Conservation (phyloP, 2,888 invertebrate genomes). For the Drosophila meridionalis region DNA sequence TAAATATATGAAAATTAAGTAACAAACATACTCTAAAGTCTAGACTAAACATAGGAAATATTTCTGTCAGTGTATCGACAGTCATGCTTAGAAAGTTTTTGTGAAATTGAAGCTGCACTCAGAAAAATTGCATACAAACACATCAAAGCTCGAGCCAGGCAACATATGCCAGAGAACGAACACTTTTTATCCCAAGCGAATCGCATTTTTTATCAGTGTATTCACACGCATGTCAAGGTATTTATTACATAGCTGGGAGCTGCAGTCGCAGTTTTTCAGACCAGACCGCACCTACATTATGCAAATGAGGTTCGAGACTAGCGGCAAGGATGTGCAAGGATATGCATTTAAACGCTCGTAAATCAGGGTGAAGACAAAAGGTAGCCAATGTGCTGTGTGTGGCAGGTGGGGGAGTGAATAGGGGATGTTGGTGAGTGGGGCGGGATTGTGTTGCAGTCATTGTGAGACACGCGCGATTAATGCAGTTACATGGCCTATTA, state of each 20-base stretch:
- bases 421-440: not conserved
- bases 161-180: too few relatives aligned
- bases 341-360: constrained; percentile 72
- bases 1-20: too few relatives aligned
- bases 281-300: constrained; percentile 65
- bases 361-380: constrained; percentile 74
- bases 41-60: too few relatives aligned
- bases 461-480: constrained; percentile 60
- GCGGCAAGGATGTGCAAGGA: constrained; percentile 70
- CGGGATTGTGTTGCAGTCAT: constrained; percentile 15
- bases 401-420: not conserved
- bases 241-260: constrained; percentile 12
- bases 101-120: constrained; percentile 1
- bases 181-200: too few relatives aligned
- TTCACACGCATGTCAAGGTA: constrained; percentile 20
- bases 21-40: not conserved
- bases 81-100: not conserved
- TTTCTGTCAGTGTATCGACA: not conserved
- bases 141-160: not conserved
- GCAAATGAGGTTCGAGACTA: constrained; percentile 67
- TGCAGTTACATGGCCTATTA: constrained; percentile 64
- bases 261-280: constrained; percentile 36
- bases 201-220: constrained; percentile 25
- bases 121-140: not conserved
- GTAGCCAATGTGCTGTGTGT: constrained; percentile 22